Evolutionary conservation across 2,888 invertebrate genomes (phyloP).

Genomic region (Margaritifera margaritifera): DNA sequence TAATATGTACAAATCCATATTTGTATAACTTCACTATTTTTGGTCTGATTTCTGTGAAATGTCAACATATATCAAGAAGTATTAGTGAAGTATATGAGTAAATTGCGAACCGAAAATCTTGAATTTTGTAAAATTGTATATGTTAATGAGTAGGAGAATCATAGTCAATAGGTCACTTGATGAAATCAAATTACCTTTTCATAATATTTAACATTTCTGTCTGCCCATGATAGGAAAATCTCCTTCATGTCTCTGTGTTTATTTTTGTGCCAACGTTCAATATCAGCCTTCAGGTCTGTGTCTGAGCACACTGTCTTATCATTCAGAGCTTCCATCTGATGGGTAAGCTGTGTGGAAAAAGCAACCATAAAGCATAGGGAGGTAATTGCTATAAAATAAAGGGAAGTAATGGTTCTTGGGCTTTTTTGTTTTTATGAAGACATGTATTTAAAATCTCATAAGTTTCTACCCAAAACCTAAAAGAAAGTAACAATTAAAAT

Average conservation of each 20-base stretch:
- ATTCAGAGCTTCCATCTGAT: constrained; percentile 71
- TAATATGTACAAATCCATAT: too few species aligned
- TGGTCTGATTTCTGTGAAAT: too few species aligned
- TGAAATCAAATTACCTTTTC: constrained; percentile 74
- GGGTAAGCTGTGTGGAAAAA: constrained; percentile 70
- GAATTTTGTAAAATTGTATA: not conserved
- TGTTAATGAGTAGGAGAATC: not conserved
- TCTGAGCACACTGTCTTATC: constrained; percentile 82
- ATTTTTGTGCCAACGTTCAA: constrained; percentile 80
- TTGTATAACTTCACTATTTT: too few species aligned
- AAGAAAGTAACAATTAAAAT: too few species aligned
- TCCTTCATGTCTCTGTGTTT: constrained; percentile 80
- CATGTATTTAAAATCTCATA: too few species aligned
- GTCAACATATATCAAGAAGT: too few species aligned
- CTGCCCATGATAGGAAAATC: constrained; percentile 79
- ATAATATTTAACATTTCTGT: constrained; percentile 80
- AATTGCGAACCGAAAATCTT: not conserved
- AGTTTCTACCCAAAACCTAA: too few species aligned
- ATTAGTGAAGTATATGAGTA: not conserved
- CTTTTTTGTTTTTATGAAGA: too few species aligned
- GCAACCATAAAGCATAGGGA: not conserved
- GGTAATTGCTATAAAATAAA: too few species aligned
- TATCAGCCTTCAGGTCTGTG: constrained; percentile 80
- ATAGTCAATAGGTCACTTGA: too few species aligned
- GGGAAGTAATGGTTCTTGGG: too few species aligned